These are phyloP conservation scores for Maccullochella peelii DNA, from an alignment of 2,113 vertebrate species.

Conservation along the genomic window DNA sequence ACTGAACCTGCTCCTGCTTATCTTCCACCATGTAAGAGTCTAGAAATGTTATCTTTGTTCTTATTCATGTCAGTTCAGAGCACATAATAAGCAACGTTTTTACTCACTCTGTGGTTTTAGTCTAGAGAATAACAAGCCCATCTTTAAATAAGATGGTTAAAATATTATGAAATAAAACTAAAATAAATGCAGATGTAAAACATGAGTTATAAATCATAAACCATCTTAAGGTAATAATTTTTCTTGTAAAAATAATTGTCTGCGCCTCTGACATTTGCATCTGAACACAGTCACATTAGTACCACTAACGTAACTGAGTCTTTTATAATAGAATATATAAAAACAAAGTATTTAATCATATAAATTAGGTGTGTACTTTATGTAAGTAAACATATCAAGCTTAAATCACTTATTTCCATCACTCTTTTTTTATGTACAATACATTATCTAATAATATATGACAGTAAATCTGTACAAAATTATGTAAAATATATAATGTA, in stretches of 20 bases:
- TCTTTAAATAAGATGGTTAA: conserved; percentile 22
- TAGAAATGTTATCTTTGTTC: background rate
- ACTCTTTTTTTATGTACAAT: conserved; percentile 79
- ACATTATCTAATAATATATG: conserved; percentile 69
- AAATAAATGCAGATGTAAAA: conserved; percentile 23
- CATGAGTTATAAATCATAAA: background rate
- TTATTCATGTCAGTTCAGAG: conserved; percentile 6
- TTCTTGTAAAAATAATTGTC: conserved; percentile 1
- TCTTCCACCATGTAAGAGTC: background rate
- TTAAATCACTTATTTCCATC: conserved; percentile 69
- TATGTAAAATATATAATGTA: conserved; percentile 68
- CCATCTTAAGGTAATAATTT: background rate
- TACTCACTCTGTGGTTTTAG: background rate
- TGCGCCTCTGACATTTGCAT: background rate
- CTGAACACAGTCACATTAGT: conserved; percentile 15
- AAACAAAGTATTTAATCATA: conserved; percentile 68
- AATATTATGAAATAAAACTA: conserved; percentile 25
- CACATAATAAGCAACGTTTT: background rate
- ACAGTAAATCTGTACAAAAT: conserved; percentile 79
- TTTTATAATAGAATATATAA: conserved; percentile 56
- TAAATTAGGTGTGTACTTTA: conserved; percentile 79
- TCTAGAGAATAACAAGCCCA: background rate
- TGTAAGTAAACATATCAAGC: conserved; percentile 69
- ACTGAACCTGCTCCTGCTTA: conserved; percentile 37
- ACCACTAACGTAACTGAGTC: conserved; percentile 35